Percentiles rank a stretch among this genome's conserved stretches.
These are phyloP conservation scores for Myrmecophaga tridactyla DNA, from an alignment of 2,113 vertebrate species.

Conservation along the genomic window DNA sequence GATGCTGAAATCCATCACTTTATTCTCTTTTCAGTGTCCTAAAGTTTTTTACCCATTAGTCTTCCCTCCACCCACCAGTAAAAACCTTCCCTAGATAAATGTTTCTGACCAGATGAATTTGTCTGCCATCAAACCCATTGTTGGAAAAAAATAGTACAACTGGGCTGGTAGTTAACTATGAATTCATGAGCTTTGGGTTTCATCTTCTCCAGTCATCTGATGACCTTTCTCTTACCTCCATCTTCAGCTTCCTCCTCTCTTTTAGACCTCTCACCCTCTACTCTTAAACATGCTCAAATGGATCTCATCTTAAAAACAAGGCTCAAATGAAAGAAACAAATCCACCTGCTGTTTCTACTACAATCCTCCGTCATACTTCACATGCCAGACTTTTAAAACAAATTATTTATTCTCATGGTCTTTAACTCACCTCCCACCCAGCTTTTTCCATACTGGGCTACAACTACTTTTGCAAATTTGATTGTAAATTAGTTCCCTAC, in stretches of 20 bases:
- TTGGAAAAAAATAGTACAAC: neutral
- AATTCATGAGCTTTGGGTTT: neutral
- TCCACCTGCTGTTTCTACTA: neutral
- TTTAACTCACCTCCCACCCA: neutral
- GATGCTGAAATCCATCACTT: neutral
- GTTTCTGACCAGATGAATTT: neutral
- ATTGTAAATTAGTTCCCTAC: neutral
- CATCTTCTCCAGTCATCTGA: neutral
- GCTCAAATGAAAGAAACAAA: neutral
- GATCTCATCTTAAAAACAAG: neutral
- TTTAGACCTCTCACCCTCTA: neutral
- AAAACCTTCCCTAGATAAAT: neutral
- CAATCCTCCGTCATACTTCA: neutral
- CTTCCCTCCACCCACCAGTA: neutral
- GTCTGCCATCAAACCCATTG: neutral
- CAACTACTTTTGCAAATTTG: neutral
- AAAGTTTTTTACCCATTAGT: neutral
- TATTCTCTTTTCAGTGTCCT: neutral
- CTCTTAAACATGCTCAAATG: neutral
- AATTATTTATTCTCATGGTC: neutral
- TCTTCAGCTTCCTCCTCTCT: neutral
- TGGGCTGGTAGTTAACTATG: neutral
- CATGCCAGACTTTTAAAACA: neutral
- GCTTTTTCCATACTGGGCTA: neutral
- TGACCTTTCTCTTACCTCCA: neutral